phyloP scores from a whole-genome alignment of 2,797 vertebrate genomes.

The Coccyzus lansbergi region DNA sequence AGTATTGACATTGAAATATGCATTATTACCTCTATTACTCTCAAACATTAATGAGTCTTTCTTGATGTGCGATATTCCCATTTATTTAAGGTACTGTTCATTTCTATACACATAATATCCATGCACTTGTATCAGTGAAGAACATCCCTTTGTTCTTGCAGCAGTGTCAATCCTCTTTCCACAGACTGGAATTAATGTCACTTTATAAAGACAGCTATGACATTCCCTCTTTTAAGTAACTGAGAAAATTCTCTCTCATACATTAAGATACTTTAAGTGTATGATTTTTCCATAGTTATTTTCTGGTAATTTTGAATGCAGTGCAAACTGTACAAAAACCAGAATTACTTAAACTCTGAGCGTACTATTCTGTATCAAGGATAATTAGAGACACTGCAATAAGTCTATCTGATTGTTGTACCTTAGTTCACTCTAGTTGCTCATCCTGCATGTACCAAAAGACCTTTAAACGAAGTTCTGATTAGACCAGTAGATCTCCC shows the following conservation, averaged over 20 bases:
- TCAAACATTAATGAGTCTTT: background rate
- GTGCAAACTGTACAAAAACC: background rate
- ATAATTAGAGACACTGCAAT: background rate
- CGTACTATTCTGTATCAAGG: background rate
- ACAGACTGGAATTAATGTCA: background rate
- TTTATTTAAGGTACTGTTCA: constrained; percentile 15
- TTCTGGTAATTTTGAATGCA: background rate
- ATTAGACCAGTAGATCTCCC: background rate
- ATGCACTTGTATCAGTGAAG: constrained; percentile 26
- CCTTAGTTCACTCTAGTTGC: background rate
- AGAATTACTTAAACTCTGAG: background rate
- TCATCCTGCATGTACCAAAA: background rate
- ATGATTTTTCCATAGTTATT: background rate
- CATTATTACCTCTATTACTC: constrained; percentile 7
- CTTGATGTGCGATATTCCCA: background rate
- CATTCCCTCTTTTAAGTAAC: background rate
- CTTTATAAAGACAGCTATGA: constrained; percentile 5
- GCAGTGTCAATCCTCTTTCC: background rate
- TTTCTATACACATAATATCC: background rate
- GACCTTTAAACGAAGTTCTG: background rate
- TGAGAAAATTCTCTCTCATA: background rate
- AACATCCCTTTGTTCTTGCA: constrained; percentile 33
- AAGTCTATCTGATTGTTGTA: background rate
- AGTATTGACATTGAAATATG: background rate
- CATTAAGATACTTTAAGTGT: background rate